Evolutionary conservation across 2,113 vertebrate genomes (phyloP).

Genomic region (Clarias gariepinus): DNA sequence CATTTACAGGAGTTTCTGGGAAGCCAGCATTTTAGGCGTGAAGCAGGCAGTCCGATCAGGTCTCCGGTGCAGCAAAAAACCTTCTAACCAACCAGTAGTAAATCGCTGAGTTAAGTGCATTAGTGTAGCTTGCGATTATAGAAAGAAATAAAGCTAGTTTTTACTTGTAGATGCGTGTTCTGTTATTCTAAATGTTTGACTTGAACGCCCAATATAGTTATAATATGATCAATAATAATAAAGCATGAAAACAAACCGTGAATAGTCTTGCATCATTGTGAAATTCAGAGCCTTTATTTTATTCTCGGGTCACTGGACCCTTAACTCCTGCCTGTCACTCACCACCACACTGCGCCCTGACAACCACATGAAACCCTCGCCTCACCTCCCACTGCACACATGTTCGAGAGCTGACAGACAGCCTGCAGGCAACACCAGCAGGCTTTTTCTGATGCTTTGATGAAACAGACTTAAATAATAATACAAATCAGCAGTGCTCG

Average conservation of each 20-base stretch:
- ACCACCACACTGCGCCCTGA: conserved; percentile 17
- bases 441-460: conserved; percentile 14
- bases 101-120: too few species aligned
- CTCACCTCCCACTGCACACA: neutral
- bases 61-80: too few species aligned
- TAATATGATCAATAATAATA: too few species aligned
- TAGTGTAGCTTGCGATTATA: too few species aligned
- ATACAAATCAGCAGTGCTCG: neutral
- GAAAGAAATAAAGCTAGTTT: too few species aligned
- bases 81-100: too few species aligned
- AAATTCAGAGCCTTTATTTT: neutral
- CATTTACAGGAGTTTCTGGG: too few species aligned
- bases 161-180: too few species aligned
- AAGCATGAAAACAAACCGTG: neutral
- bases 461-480: neutral
- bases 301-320: conserved; percentile 6
- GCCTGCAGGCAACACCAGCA: conserved; percentile 8
- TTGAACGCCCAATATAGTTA: too few species aligned
- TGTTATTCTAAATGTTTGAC: too few species aligned
- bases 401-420: neutral
- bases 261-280: neutral
- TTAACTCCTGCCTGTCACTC: conserved; percentile 27
- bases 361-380: conserved; percentile 20
- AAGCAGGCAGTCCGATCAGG: too few species aligned
- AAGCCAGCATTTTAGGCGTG: too few species aligned